Percentiles rank a stretch among this genome's conserved stretches.
These are phyloP conservation scores for Thyatira batis DNA, from an alignment of 2,888 invertebrate species.

Conservation along the genomic window DNA sequence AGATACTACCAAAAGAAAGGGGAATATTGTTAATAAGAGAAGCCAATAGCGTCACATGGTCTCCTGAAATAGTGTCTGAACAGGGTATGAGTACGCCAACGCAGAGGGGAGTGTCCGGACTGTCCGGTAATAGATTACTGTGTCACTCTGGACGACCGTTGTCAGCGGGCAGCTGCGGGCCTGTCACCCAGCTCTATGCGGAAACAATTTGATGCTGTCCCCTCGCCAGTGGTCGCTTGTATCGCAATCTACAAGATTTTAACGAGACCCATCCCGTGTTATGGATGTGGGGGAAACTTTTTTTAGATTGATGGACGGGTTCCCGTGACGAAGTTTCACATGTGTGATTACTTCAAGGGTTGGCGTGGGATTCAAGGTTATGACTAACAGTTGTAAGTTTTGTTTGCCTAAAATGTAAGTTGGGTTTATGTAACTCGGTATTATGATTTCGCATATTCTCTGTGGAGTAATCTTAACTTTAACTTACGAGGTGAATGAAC, in stretches of 20 bases:
- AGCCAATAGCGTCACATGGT: neutral
- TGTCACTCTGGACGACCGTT: conserved; percentile 60
- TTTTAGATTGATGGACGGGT: conserved; percentile 2
- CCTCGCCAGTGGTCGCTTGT: conserved; percentile 24
- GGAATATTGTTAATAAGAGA: neutral
- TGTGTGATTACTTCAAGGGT: neutral
- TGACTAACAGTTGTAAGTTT: neutral
- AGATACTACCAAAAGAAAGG: neutral
- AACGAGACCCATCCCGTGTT: conserved; percentile 21
- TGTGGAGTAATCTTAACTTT: neutral
- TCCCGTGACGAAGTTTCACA: neutral
- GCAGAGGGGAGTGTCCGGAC: conserved; percentile 4
- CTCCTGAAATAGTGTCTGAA: conserved; percentile 1
- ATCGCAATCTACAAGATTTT: conserved; percentile 39
- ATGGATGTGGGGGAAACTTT: conserved; percentile 4
- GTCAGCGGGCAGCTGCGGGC: conserved; percentile 56
- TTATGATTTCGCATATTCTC: neutral
- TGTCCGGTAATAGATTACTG: conserved; percentile 59
- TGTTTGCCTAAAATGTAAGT: neutral
- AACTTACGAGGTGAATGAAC: neutral
- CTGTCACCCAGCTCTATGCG: conserved; percentile 45
- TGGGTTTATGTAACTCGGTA: neutral
- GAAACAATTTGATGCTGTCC: conserved; percentile 32
- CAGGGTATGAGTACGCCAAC: conserved; percentile 20
- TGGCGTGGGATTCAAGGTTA: neutral